Evolutionary conservation across 2,113 vertebrate species (phyloP).

Genomic region (Ophthalmolycus amberensis): DNA sequence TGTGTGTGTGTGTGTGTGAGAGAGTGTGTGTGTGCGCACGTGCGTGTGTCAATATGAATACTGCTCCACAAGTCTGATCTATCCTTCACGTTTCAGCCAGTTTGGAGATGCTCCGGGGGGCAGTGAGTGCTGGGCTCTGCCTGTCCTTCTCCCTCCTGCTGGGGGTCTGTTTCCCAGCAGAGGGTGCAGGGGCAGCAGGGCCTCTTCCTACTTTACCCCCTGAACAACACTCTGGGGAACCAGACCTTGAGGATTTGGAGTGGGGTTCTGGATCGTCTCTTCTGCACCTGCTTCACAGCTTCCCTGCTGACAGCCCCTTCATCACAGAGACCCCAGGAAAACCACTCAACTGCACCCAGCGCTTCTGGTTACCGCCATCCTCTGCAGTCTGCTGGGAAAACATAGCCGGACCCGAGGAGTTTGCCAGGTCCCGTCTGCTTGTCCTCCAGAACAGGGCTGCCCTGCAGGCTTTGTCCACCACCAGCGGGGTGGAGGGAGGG

Average conservation of each 20-base stretch:
- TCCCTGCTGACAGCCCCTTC: constrained; percentile 83
- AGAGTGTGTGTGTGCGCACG: neutral
- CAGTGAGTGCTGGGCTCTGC: constrained; percentile 58
- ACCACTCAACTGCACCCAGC: constrained; percentile 82
- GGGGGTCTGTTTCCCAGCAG: constrained; percentile 42
- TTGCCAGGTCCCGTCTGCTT: constrained; percentile 79
- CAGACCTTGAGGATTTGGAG: constrained; percentile 70
- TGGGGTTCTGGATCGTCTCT: constrained; percentile 81
- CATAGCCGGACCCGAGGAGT: constrained; percentile 80
- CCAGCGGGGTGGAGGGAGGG: constrained; percentile 77
- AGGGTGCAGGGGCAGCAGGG: constrained; percentile 36
- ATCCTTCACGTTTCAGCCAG: constrained; percentile 16
- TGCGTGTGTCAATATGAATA: neutral
- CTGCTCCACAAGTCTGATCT: neutral
- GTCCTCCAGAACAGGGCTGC: constrained; percentile 84
- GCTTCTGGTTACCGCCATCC: constrained; percentile 81
- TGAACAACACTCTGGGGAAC: constrained; percentile 44
- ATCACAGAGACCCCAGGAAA: constrained; percentile 64
- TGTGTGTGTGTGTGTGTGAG: constrained; percentile 5
- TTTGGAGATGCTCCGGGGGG: constrained; percentile 65
- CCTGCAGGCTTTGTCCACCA: constrained; percentile 77
- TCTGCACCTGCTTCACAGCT: constrained; percentile 79
- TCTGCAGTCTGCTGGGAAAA: constrained; percentile 80
- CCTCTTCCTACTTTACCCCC: constrained; percentile 4
- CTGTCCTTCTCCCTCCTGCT: constrained; percentile 74